Conservation (phyloP, 2,113 vertebrate species). For the Nyctereutes procyonoides region DNA sequence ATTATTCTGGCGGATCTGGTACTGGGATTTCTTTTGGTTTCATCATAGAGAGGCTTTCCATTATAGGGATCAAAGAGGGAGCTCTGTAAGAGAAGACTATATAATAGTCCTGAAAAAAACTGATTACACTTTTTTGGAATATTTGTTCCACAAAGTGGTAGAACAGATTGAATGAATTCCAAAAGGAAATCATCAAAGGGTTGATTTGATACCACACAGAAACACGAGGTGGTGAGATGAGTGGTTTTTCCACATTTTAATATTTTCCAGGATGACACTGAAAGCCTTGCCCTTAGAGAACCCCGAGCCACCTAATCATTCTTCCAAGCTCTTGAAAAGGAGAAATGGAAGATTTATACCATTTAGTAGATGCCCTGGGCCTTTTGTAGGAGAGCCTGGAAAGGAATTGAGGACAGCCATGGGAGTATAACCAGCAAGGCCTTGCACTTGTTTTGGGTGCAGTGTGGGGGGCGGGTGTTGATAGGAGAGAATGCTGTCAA, state of each 20-base stretch:
- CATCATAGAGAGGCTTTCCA: not conserved
- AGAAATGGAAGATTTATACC: not conserved
- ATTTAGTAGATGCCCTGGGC: not conserved
- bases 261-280: conserved; percentile 71
- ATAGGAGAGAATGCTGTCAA: not conserved
- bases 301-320: conserved; percentile 40
- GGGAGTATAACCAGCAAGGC: not conserved
- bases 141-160: not conserved
- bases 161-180: conserved; percentile 7
- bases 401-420: not conserved
- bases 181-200: conserved; percentile 60
- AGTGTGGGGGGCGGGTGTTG: no score
- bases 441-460: not conserved
- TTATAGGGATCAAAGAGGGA: not conserved
- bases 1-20: not conserved
- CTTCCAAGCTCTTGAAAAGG: conserved; percentile 53
- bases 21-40: conserved; percentile 21
- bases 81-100: not conserved
- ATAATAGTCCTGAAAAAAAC: not conserved
- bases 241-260: conserved; percentile 72
- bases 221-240: conserved; percentile 65
- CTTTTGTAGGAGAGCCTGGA: conserved; percentile 41
- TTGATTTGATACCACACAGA: conserved; percentile 57
- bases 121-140: conserved; percentile 10
- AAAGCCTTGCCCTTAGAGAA: conserved; percentile 65